These are phyloP conservation scores for Yasuhikotakia modesta DNA, from an alignment of 2,797 vertebrate species.

Conservation along the genomic window DNA sequence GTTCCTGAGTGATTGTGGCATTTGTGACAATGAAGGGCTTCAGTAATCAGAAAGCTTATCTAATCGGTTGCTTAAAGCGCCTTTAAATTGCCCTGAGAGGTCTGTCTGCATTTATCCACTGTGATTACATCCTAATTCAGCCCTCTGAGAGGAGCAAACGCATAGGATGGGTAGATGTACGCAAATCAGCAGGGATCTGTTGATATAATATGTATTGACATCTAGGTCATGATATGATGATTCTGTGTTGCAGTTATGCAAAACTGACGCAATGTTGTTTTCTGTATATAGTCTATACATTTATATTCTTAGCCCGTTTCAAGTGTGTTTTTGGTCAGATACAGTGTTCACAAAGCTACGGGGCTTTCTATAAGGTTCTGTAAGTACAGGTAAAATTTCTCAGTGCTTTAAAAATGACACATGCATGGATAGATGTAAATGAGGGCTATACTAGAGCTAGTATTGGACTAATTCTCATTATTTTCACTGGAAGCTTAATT, in stretches of 20 bases:
- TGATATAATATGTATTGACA: background rate
- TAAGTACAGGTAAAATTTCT: no score
- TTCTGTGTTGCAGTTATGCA: background rate
- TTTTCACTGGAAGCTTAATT: background rate
- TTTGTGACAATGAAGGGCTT: background rate
- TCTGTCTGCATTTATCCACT: conserved; percentile 5
- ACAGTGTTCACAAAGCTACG: no score
- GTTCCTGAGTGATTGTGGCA: conserved; percentile 13
- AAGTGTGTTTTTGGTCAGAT: no score
- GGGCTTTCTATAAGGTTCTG: no score
- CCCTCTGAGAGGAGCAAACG: background rate
- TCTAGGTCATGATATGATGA: background rate
- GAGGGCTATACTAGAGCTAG: background rate
- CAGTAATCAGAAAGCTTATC: conserved; percentile 28
- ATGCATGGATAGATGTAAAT: no score
- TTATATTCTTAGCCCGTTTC: background rate
- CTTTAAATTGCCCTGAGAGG: conserved; percentile 13
- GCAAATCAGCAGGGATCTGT: background rate
- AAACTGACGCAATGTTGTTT: background rate
- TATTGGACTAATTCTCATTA: background rate
- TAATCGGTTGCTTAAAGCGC: conserved; percentile 2
- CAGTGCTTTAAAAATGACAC: no score
- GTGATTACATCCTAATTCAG: conserved; percentile 8
- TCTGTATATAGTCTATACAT: background rate
- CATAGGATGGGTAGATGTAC: background rate